Conservation (phyloP, 2,113 vertebrate genomes). For the Cololabis saira region DNA sequence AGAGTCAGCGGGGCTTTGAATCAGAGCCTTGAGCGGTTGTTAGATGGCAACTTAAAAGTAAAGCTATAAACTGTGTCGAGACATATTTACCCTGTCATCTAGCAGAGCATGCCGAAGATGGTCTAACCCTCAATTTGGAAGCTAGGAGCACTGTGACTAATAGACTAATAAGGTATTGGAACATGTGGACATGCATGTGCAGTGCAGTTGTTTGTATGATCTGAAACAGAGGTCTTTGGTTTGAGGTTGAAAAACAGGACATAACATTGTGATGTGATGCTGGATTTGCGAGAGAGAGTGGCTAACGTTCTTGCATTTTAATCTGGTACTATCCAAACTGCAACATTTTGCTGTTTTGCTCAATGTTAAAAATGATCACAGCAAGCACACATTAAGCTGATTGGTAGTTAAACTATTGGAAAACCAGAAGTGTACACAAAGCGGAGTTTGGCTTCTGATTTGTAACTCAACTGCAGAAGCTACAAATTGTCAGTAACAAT, state of each 20-base stretch:
- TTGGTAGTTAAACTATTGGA: too few relatives aligned
- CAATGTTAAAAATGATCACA: too few relatives aligned
- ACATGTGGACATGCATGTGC: slow-evolving; percentile 53
- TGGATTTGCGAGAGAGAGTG: too few relatives aligned
- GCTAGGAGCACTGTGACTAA: slow-evolving; percentile 65
- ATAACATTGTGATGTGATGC: neutral
- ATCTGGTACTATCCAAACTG: too few relatives aligned
- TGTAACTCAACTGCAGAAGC: too few relatives aligned
- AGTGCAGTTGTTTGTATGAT: slow-evolving; percentile 15
- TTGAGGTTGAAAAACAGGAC: neutral
- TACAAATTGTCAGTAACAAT: too few relatives aligned
- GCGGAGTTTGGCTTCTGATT: too few relatives aligned
- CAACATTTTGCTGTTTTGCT: too few relatives aligned
- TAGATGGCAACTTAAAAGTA: slow-evolving; percentile 72
- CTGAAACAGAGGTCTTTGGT: neutral
- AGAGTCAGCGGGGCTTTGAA: slow-evolving; percentile 55
- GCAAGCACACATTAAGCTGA: too few relatives aligned
- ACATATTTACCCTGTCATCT: slow-evolving; percentile 78
- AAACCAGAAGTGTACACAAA: too few relatives aligned
- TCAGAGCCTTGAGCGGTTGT: slow-evolving; percentile 68
- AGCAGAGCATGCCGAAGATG: slow-evolving; percentile 51
- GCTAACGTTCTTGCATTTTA: too few relatives aligned
- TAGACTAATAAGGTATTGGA: slow-evolving; percentile 58
- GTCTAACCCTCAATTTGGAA: slow-evolving; percentile 73
- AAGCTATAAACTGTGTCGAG: slow-evolving; percentile 72